Conservation (phyloP, 2,113 vertebrate genomes). For the Panthera leo region DNA sequence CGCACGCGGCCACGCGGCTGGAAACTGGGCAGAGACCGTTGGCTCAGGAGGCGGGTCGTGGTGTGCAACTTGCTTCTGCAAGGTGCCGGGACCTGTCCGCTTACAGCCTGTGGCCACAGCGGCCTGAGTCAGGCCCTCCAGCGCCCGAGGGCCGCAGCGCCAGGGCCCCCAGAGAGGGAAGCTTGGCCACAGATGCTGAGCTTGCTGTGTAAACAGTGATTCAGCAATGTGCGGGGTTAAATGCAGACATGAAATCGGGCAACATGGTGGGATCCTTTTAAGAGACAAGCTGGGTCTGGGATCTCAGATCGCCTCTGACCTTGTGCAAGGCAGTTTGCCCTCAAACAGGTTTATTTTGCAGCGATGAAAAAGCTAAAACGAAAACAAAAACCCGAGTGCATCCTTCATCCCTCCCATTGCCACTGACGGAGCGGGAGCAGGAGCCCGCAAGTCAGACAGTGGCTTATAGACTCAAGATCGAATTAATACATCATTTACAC, state of each 20-base stretch:
- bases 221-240: constrained; percentile 58
- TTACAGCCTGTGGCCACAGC: background rate
- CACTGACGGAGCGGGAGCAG: accelerated
- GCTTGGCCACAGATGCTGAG: background rate
- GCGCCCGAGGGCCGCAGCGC: background rate
- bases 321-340: constrained; percentile 76
- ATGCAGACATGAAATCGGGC: constrained; percentile 53
- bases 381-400: background rate
- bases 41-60: background rate
- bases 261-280: constrained; percentile 74
- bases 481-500: background rate
- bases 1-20: background rate
- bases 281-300: constrained; percentile 29
- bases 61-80: background rate
- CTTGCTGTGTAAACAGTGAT: constrained; percentile 6
- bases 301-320: constrained; percentile 76
- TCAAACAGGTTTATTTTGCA: constrained; percentile 80
- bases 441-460: background rate
- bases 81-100: background rate
- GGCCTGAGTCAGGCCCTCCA: background rate
- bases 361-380: constrained; percentile 63
- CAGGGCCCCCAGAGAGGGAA: background rate
- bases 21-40: background rate
- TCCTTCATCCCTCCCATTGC: background rate
- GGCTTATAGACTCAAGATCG: background rate